These are phyloP conservation scores for Drosophila merina DNA, from an alignment of 2,888 invertebrate species.

Conservation along the genomic window DNA sequence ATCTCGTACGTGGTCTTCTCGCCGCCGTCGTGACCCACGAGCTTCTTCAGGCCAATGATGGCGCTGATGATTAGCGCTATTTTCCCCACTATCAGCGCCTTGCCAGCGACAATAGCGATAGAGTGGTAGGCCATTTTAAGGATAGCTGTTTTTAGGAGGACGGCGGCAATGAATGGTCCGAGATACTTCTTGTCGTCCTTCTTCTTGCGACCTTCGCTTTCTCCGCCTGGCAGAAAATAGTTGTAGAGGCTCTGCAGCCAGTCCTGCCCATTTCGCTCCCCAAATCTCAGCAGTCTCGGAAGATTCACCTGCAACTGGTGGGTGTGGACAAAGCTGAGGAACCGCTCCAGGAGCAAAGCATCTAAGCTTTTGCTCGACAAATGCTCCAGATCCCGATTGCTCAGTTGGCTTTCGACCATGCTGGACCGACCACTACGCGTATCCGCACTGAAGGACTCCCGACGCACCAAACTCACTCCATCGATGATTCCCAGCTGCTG, in stretches of 20 bases:
- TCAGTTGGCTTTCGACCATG: conserved; percentile 83
- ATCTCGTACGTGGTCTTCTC: conserved; percentile 94
- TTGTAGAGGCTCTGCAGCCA: conserved; percentile 83
- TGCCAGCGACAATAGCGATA: conserved; percentile 91
- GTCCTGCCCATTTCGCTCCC: conserved; percentile 83
- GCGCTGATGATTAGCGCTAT: conserved; percentile 91
- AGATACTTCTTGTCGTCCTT: conserved; percentile 86
- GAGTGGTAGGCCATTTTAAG: conserved; percentile 90
- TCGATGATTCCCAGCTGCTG: conserved; percentile 87
- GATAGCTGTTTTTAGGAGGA: conserved; percentile 89
- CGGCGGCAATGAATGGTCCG: conserved; percentile 88
- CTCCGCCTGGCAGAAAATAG: conserved; percentile 73
- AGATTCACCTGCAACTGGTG: conserved; percentile 86
- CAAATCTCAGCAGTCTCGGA: conserved; percentile 85
- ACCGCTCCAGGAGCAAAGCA: conserved; percentile 85
- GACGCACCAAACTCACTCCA: conserved; percentile 86
- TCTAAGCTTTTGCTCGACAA: conserved; percentile 87
- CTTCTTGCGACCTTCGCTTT: conserved; percentile 86
- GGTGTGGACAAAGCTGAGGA: conserved; percentile 86
- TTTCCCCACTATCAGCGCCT: conserved; percentile 92
- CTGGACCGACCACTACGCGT: conserved; percentile 80
- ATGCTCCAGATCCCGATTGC: conserved; percentile 86
- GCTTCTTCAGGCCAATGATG: conserved; percentile 91
- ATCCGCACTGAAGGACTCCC: conserved; percentile 70
- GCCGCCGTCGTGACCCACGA: conserved; percentile 88